Evolutionary conservation across 2,888 invertebrate genomes (phyloP).

Genomic region (Zaprionus obscuricornis): DNA sequence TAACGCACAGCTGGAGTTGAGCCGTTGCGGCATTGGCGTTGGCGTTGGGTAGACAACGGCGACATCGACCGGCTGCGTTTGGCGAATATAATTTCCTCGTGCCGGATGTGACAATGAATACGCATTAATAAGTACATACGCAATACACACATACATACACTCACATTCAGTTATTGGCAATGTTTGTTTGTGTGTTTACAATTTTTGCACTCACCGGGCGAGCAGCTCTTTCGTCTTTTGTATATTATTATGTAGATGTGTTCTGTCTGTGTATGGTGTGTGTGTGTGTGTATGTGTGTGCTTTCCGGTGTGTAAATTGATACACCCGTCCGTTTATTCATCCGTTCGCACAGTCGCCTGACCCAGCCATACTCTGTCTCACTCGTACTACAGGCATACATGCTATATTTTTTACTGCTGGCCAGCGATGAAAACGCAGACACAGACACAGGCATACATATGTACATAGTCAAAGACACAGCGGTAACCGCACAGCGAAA

Average conservation of each 20-base stretch:
- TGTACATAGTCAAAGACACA: neutral
- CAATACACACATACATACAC: constrained; percentile 19
- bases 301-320: constrained; percentile 75
- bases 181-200: constrained; percentile 14
- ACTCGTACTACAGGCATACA: neutral
- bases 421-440: neutral
- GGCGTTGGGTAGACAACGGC: neutral
- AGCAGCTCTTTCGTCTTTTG: constrained; percentile 21
- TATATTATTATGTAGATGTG: too few species aligned
- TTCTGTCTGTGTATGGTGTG: neutral
- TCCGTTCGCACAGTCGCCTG: constrained; percentile 21
- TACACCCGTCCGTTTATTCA: constrained; percentile 55
- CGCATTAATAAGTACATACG: constrained; percentile 74
- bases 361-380: neutral
- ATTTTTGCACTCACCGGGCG: constrained; percentile 41
- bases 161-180: neutral
- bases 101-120: constrained; percentile 79
- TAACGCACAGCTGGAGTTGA: neutral
- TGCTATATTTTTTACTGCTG: too few species aligned
- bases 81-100: constrained; percentile 74
- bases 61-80: constrained; percentile 25
- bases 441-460: neutral
- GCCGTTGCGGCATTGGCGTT: neutral
- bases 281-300: constrained; percentile 34
- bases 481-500: constrained; percentile 36